phyloP scores from a whole-genome alignment of 2,113 vertebrate species.

The Elaphurus davidianus region DNA sequence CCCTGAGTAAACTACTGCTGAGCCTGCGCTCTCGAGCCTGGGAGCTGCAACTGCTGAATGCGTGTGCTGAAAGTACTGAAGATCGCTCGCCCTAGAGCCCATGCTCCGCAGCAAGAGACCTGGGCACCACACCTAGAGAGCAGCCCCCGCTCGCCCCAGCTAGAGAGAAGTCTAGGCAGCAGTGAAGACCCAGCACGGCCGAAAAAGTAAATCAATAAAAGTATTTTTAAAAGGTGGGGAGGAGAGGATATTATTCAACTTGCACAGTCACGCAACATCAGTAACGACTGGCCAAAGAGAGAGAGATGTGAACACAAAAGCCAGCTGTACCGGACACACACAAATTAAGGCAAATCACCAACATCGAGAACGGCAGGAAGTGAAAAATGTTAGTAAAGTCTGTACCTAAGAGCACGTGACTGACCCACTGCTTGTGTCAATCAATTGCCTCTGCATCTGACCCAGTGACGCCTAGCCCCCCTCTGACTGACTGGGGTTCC shows the following conservation, averaged over 20 bases:
- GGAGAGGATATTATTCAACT: not conserved
- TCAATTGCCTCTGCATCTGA: not conserved
- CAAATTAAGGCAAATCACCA: not conserved
- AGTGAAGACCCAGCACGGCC: not conserved
- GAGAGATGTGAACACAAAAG: not conserved
- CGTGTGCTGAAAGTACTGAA: not conserved
- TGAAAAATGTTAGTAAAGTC: not conserved
- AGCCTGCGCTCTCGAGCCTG: not conserved
- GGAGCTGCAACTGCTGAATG: not conserved
- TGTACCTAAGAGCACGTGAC: not conserved
- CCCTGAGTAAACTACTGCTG: not conserved
- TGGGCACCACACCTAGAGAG: rapidly evolving
- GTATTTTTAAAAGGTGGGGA: not conserved
- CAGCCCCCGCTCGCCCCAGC: not conserved
- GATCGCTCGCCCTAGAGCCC: not conserved
- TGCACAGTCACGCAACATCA: too few relatives aligned
- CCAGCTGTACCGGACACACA: rapidly evolving
- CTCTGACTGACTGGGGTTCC: not conserved
- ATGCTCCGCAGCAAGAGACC: rapidly evolving
- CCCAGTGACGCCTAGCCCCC: too few relatives aligned
- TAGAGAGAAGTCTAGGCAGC: rapidly evolving
- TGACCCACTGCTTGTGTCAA: not conserved
- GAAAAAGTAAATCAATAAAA: not conserved
- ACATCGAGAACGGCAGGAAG: not conserved
- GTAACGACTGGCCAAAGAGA: not conserved